Conservation (phyloP, 2,888 invertebrate genomes). For the Oligia fasciuncula region DNA sequence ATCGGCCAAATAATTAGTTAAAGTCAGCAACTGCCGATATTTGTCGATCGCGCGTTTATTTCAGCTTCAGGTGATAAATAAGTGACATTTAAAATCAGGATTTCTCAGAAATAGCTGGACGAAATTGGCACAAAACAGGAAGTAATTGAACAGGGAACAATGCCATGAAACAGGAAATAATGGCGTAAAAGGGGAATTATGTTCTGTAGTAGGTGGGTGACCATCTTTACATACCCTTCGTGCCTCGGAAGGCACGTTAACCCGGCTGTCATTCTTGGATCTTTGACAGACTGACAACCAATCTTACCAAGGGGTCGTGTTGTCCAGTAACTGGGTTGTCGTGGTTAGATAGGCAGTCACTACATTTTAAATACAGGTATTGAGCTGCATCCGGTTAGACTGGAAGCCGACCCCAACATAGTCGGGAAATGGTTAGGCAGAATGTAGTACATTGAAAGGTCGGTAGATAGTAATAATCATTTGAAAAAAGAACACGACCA, state of each 20-base stretch:
- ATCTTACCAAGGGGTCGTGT: too few species aligned
- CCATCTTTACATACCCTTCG: neutral
- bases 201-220: neutral
- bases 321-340: too few species aligned
- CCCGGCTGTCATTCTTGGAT: too few species aligned
- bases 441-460: neutral
- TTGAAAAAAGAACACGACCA: neutral
- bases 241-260: neutral
- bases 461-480: neutral
- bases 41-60: conserved; percentile 10
- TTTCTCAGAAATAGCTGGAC: conserved; percentile 1
- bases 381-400: too few species aligned
- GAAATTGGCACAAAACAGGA: neutral
- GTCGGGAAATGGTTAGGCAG: neutral
- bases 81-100: conserved; percentile 4
- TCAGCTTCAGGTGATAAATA: conserved; percentile 9
- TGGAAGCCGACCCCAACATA: neutral
- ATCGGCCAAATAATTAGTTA: neutral
- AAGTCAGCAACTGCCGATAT: conserved; percentile 5
- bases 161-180: neutral
- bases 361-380: too few species aligned
- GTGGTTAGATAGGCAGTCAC: too few species aligned
- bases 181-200: neutral
- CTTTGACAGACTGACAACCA: too few species aligned
- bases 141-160: too few species aligned